These are phyloP conservation scores for Sternarchorhynchus goeldii DNA, from an alignment of 2,797 vertebrate species.

Conservation along the genomic window DNA sequence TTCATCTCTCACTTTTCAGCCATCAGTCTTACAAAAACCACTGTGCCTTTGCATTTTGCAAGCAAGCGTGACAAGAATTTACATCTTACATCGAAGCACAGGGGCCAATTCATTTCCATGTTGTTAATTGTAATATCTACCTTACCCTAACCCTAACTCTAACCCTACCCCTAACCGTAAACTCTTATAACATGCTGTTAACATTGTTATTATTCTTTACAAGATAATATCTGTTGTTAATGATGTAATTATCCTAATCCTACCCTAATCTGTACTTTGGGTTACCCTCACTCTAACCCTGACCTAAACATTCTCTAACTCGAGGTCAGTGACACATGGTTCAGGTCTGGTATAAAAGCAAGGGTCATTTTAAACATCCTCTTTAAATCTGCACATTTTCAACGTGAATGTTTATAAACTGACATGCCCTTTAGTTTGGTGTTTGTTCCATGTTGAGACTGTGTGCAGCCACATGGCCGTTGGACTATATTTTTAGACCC, in stretches of 20 bases:
- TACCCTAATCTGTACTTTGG: too few relatives aligned
- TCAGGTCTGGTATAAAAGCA: too few relatives aligned
- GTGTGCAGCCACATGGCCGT: background rate
- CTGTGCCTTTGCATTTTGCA: conserved; percentile 19
- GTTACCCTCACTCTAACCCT: too few relatives aligned
- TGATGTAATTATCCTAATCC: too few relatives aligned
- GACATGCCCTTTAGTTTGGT: conserved; percentile 1
- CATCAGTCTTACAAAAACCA: conserved; percentile 29
- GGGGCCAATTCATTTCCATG: conserved; percentile 36
- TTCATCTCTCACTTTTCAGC: conserved; percentile 37
- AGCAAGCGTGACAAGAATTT: conserved; percentile 67
- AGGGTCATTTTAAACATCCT: too few relatives aligned
- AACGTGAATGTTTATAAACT: too few relatives aligned
- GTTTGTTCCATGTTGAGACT: background rate
- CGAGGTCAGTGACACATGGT: too few relatives aligned
- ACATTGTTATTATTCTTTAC: conserved; percentile 35
- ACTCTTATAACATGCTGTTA: conserved; percentile 31
- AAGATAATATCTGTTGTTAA: background rate
- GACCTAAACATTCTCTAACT: too few relatives aligned
- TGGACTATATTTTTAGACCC: background rate
- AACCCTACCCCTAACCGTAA: conserved; percentile 26
- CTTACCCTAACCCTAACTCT: background rate
- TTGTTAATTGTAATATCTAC: conserved; percentile 34
- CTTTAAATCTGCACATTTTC: too few relatives aligned
- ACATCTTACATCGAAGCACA: conserved; percentile 11